Evolutionary conservation across 2,113 vertebrate species (phyloP).

Genomic region (Sphaerodactylus townsendi): DNA sequence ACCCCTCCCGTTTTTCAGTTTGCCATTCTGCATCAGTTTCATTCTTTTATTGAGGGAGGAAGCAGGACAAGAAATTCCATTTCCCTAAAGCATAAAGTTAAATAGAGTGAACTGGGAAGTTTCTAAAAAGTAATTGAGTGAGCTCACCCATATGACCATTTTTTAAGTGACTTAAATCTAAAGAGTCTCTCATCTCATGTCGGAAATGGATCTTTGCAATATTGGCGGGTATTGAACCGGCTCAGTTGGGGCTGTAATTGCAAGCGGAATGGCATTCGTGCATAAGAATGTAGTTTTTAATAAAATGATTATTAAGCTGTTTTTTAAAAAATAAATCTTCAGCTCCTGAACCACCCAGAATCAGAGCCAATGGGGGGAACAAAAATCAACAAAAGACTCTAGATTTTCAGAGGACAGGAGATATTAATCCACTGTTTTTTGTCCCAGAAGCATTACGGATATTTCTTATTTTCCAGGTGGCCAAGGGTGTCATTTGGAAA

Average conservation of each 20-base stretch:
- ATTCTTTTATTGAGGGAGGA: background rate
- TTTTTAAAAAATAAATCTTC: background rate
- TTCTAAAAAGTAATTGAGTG: slow-evolving; percentile 52
- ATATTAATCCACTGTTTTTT: background rate
- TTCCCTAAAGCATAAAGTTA: slow-evolving; percentile 48
- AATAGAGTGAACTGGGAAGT: slow-evolving; percentile 55
- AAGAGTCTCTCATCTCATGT: background rate
- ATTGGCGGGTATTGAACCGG: background rate
- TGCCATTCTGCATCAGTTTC: background rate
- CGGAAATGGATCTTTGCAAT: background rate
- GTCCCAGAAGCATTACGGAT: slow-evolving; percentile 5
- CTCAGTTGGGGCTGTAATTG: background rate
- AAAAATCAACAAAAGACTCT: background rate
- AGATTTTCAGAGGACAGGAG: slow-evolving; percentile 7
- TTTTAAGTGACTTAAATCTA: background rate
- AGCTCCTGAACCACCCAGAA: background rate
- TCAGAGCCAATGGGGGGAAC: background rate
- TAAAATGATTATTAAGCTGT: background rate
- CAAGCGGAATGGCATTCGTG: background rate
- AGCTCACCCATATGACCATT: slow-evolving; percentile 38
- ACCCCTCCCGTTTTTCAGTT: fast-evolving
- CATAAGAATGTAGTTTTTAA: background rate
- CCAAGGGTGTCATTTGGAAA: background rate
- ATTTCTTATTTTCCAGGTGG: slow-evolving; percentile 1
- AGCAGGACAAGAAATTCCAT: slow-evolving; percentile 36